phyloP scores from a whole-genome alignment of 1,140 invertebrate genomes.

The Aphis gossypii region DNA sequence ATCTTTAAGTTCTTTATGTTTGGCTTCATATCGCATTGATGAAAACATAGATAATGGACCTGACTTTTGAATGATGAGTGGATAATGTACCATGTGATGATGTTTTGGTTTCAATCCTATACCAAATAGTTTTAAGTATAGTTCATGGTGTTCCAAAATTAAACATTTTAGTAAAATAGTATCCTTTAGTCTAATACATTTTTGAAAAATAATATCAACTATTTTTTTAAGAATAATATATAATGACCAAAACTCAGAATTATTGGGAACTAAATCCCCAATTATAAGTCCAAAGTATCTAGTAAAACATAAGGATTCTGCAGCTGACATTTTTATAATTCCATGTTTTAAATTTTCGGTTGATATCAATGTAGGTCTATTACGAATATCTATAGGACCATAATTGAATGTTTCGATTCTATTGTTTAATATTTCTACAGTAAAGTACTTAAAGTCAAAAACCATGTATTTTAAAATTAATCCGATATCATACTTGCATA shows the following conservation, averaged over 20 bases:
- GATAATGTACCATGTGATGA: conserved; percentile 28
- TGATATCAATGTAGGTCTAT: neutral
- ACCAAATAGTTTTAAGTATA: neutral
- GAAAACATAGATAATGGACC: neutral
- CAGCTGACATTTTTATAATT: neutral
- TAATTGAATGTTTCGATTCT: neutral
- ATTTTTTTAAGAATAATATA: neutral
- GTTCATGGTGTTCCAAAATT: conserved; percentile 5
- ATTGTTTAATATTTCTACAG: neutral
- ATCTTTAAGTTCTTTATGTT: neutral
- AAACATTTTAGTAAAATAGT: neutral
- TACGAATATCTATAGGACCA: neutral
- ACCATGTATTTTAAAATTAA: neutral
- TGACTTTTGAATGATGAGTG: neutral
- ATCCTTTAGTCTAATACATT: neutral
- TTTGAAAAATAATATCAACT: neutral
- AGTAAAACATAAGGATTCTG: neutral
- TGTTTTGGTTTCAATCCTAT: neutral
- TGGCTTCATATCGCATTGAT: neutral
- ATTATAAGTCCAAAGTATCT: neutral
- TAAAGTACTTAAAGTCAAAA: neutral
- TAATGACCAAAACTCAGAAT: neutral
- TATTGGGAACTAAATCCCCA: neutral
- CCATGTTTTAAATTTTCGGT: neutral
- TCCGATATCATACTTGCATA: neutral